Evolutionary conservation across 2,113 vertebrate species (phyloP), one percentile per base, ranked within the genome.

Genomic region (Sinosuthora webbiana): DNA sequence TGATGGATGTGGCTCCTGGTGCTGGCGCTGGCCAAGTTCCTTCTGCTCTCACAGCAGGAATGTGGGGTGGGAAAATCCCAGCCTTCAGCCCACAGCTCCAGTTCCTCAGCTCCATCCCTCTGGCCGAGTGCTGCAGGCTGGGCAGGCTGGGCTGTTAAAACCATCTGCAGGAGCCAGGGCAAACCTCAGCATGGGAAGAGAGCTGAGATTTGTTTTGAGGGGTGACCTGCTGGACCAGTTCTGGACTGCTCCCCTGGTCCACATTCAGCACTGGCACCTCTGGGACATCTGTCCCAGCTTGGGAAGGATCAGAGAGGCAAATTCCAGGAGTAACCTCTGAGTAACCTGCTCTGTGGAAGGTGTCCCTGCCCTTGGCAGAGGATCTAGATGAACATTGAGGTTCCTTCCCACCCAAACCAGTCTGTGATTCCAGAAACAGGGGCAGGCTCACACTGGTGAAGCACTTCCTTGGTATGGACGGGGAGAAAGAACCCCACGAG

Each of bases 1-100:
- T 94, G 96, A 95, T 74, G 94, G 96, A 92, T 95, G 90, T 41
- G 85, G 28, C 39, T 89, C 5, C 15, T 23, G 25, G 68, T 47
- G 82, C 82, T 80, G 84, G 12, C 4, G 1, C 68, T 53, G 47
- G 92, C 92, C 95, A 87, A 85, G 69, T 41, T 84, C 78, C 53
- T 75, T 27, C 87, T 68, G 4, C 0, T 37, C 82, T 64, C 86
- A 50, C 74, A 73, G 50, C 59, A 71, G 55, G 68, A 25, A 74
- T 2, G 10, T 69, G 85, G 79, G 90, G 65, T 94, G 67, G 87
- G 28, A 37, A 35, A 64, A 39, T 37, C 68, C 28, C 86, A 80
- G 49, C 25, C 44, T n/a, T 44, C 27, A 47, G 3, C 2, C 10
- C 41, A 10, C n/a, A 19, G 59, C 77, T 49, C 7, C 11, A 21